Evolutionary conservation across 2,888 invertebrate species (phyloP).

Genomic region (Drosophila tripunctata): DNA sequence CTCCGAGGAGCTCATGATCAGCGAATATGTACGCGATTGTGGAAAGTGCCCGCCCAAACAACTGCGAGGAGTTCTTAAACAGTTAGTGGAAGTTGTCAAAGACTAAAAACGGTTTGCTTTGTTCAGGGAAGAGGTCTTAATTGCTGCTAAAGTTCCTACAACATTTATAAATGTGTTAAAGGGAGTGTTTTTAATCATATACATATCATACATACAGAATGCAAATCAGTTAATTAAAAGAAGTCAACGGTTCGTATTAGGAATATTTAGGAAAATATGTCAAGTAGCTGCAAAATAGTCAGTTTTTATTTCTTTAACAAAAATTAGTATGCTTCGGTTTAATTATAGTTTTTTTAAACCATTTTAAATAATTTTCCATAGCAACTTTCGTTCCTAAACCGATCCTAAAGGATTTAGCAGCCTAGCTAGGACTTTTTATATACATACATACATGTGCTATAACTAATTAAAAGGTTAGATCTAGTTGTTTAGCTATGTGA

Average conservation of each 20-base stretch:
- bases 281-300: too few species aligned
- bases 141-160: constrained; percentile 16
- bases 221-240: neutral
- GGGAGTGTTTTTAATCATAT: neutral
- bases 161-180: constrained; percentile 20
- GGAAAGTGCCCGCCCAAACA: constrained; percentile 84
- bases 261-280: neutral
- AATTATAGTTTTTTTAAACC: too few species aligned
- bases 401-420: neutral
- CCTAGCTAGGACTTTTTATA: neutral
- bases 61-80: constrained; percentile 66
- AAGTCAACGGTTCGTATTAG: neutral
- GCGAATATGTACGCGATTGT: constrained; percentile 84
- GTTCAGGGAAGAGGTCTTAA: neutral
- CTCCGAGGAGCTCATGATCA: constrained; percentile 85
- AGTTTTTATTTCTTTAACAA: too few species aligned
- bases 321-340: too few species aligned
- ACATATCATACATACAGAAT: neutral
- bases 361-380: too few species aligned
- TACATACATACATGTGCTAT: neutral
- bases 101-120: neutral
- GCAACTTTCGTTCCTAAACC: neutral
- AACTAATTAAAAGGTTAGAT: neutral
- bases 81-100: constrained; percentile 8
- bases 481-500: constrained; percentile 26